Base-by-base conservation (phyloP, 1,140 invertebrate species). In the Telenomus remus region DNA sequence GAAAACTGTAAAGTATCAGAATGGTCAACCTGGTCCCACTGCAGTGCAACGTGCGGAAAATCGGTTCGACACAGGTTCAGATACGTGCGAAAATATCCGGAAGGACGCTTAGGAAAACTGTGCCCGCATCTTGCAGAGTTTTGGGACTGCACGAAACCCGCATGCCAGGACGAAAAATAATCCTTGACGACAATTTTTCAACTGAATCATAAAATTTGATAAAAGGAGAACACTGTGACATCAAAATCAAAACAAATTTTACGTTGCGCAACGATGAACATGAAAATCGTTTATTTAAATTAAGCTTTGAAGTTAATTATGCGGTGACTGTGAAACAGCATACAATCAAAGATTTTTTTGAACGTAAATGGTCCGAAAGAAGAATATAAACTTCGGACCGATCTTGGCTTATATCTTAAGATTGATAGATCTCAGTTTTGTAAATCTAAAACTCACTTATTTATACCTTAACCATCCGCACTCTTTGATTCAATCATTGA, bases 21-120 rank as follows among this genome's bases (percentile, higher is more conserved):
- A 43, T 93, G 92, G 92, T 91, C 91, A 6, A 74, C 80, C 11
- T 93, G 92, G 92, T 91, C 91, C 10, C 87, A 87, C 0, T 93
- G 92, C 68, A 90, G 90, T 1, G 89, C 89, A 8, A 90, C 89
- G 4, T 93, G 92, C 70, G 92, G 91, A 7, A 80, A 84, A n/a
- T 83, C 88, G 1, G 74, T 88, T 1, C 85, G 87, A 44, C 86
- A 88, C 47, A 83, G 90, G 47, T 89, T 87, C 1, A 84, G 90
- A 79, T 84, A 80, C 8, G 78, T 89, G 0, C 71, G 83, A 27
- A 66, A 82, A 14, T 57, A 83, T 39, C 82, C 87, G 0, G 44
- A 71, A 13, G 87, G 84, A 19, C 49, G 54, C 10, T 43, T 64
- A 7, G 78, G 61, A 4, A 85, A 79, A 68, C 46, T 78, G 0